Evolutionary conservation across 2,113 vertebrate species (phyloP).

Genomic region (Heliornis fulica): DNA sequence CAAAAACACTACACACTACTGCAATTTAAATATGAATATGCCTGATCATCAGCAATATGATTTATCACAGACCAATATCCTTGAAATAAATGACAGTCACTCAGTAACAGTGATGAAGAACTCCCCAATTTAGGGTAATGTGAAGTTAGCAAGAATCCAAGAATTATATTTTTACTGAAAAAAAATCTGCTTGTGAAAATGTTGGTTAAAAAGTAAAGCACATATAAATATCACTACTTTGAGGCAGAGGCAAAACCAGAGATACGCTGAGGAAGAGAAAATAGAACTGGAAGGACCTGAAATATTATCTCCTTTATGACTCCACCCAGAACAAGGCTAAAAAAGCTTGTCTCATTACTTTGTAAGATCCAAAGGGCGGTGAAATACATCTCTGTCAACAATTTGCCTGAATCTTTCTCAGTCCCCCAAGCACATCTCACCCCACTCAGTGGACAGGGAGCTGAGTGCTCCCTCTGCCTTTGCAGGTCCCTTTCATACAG

Average conservation of each 20-base stretch:
- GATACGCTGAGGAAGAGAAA: neutral
- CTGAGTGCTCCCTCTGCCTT: neutral
- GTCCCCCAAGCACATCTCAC: neutral
- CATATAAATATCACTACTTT: neutral
- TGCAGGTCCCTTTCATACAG: neutral
- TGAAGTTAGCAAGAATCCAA: neutral
- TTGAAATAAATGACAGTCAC: neutral
- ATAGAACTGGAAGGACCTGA: neutral
- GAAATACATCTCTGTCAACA: neutral
- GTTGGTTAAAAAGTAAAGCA: neutral
- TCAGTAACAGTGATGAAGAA: neutral
- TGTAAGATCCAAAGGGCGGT: neutral
- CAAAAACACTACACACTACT: neutral
- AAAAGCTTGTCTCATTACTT: neutral
- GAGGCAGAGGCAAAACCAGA: neutral
- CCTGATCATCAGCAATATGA: neutral
- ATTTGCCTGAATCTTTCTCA: neutral
- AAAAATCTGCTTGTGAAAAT: neutral
- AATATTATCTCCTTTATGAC: neutral
- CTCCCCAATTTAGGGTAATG: neutral
- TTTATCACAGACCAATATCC: neutral
- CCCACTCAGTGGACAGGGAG: neutral
- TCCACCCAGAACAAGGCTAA: neutral
- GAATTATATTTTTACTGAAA: neutral
- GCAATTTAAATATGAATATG: neutral